These are phyloP conservation scores for Hycleus phaleratus DNA, from an alignment of 1,140 invertebrate genomes.

Conservation along the genomic window DNA sequence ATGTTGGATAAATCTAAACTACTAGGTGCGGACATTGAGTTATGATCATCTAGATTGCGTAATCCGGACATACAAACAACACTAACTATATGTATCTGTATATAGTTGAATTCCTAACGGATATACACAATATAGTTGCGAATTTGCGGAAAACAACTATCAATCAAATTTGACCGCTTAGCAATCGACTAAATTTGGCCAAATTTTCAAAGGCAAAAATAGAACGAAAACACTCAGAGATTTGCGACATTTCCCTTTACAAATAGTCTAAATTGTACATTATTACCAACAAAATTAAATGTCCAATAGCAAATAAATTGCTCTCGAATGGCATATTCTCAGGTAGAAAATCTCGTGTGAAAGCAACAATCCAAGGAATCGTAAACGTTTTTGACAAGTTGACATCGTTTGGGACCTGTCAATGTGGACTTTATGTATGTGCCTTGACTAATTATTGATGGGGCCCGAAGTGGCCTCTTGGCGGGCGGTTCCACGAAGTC, in stretches of 20 bases:
- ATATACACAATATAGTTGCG: conserved; percentile 6
- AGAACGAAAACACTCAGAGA: too few species aligned
- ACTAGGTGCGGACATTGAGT: background rate
- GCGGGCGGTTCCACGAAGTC: conserved; percentile 12
- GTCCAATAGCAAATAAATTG: background rate
- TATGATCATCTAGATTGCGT: conserved; percentile 1
- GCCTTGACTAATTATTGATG: conserved; percentile 11
- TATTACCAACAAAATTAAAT: background rate
- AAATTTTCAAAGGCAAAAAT: background rate
- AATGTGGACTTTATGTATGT: conserved; percentile 9
- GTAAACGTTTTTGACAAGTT: conserved; percentile 11
- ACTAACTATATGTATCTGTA: background rate
- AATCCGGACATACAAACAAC: background rate
- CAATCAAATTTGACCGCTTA: background rate
- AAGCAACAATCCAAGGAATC: background rate
- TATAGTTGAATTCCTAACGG: background rate
- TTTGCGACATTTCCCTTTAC: background rate
- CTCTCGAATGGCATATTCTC: background rate
- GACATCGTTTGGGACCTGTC: conserved; percentile 2
- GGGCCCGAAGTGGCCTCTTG: background rate
- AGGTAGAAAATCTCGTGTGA: background rate
- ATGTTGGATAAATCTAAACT: conserved; percentile 6
- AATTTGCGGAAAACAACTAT: background rate
- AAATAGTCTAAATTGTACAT: too few species aligned
- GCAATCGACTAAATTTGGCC: background rate